Percentiles rank a stretch among this genome's conserved stretches.
Evolutionary conservation across 2,113 vertebrate species (phyloP).

Genomic region (Hemiprocne comata): DNA sequence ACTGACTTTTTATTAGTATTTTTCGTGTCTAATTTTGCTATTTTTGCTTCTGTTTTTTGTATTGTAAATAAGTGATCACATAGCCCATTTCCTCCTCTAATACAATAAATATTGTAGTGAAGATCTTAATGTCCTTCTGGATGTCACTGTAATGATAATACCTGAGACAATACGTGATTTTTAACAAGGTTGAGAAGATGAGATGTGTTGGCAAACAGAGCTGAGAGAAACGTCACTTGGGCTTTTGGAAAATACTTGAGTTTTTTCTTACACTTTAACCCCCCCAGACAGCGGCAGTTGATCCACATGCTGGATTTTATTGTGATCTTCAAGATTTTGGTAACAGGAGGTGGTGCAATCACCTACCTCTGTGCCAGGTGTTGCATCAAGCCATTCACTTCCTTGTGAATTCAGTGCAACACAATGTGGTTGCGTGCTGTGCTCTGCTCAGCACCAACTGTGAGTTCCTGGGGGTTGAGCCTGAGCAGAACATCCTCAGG

Average conservation of each 20-base stretch:
- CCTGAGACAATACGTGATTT: background rate
- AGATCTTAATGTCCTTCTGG: background rate
- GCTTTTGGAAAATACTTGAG: background rate
- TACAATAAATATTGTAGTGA: background rate
- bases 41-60: background rate
- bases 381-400: background rate
- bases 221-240: background rate
- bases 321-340: background rate
- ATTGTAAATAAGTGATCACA: background rate
- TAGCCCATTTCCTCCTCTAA: conserved; percentile 9
- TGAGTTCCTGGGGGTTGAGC: background rate
- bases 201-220: background rate
- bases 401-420: background rate
- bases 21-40: background rate
- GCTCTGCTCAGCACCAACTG: background rate
- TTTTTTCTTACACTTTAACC: background rate
- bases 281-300: background rate
- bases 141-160: background rate
- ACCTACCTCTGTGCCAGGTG: background rate
- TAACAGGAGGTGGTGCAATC: background rate
- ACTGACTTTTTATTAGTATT: background rate
- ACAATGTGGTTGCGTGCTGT: background rate
- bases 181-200: background rate
- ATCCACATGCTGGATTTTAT: background rate
- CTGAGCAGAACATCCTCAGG: background rate